Evolutionary conservation across 2,888 invertebrate species (phyloP).

Genomic region (Lapara coniferarum): DNA sequence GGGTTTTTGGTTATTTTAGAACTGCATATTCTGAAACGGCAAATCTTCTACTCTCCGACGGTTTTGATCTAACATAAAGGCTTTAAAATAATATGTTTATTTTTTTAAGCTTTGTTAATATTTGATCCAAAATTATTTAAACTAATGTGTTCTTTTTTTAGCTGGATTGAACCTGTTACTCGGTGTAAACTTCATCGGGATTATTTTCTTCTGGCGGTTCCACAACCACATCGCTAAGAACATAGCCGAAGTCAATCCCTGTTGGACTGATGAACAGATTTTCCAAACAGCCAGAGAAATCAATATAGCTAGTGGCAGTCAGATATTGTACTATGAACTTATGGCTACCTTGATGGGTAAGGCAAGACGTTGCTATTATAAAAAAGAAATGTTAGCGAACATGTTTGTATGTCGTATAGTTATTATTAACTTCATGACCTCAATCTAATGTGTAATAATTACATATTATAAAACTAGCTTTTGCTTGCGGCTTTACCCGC

Average conservation of each 20-base stretch:
- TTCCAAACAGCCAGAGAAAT: slow-evolving; percentile 54
- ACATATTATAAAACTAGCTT: no score
- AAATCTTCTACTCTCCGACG: no score
- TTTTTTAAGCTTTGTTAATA: background rate
- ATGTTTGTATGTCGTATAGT: no score
- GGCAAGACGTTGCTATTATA: slow-evolving; percentile 24
- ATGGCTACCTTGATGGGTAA: slow-evolving; percentile 51
- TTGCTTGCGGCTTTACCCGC: no score
- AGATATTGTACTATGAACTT: slow-evolving; percentile 52
- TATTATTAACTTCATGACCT: no score
- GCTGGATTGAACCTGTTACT: slow-evolving; percentile 40
- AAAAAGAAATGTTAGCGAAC: background rate
- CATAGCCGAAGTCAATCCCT: slow-evolving; percentile 47
- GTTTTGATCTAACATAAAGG: no score
- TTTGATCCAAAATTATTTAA: background rate
- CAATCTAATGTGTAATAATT: no score
- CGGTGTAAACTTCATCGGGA: slow-evolving; percentile 43
- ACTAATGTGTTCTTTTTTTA: slow-evolving; percentile 1
- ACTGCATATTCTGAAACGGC: no score
- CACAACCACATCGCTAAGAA: slow-evolving; percentile 50
- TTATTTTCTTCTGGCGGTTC: slow-evolving; percentile 53
- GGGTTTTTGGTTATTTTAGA: no score
- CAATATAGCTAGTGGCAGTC: slow-evolving; percentile 46
- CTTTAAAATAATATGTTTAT: no score
- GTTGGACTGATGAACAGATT: slow-evolving; percentile 53